These are phyloP conservation scores for Chloropsis hardwickii DNA, from an alignment of 2,113 vertebrate species.

Conservation along the genomic window DNA sequence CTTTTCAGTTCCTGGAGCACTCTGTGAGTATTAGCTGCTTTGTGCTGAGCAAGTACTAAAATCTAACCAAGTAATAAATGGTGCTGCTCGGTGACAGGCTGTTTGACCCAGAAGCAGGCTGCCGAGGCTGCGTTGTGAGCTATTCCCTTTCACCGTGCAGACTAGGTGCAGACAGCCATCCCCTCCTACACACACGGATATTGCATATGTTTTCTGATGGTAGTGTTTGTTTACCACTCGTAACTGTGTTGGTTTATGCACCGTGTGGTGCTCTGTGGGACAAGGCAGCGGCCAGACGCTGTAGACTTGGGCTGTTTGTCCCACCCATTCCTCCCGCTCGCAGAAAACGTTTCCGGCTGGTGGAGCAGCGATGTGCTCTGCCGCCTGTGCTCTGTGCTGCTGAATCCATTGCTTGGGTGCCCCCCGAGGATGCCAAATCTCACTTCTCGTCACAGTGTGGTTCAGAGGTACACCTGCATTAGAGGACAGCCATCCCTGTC, in stretches of 20 bases:
- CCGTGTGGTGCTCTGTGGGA: constrained; percentile 63
- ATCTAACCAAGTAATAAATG: neutral
- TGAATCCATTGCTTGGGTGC: constrained; percentile 32
- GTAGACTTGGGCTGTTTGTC: constrained; percentile 68
- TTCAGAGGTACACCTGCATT: neutral
- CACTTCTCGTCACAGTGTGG: neutral
- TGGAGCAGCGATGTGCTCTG: constrained; percentile 29
- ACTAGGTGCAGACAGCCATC: neutral
- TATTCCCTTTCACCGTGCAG: neutral
- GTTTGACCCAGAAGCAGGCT: constrained; percentile 61
- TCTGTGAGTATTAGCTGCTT: neutral
- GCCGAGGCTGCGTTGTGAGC: constrained; percentile 53
- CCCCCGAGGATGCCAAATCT: neutral
- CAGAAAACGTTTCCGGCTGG: constrained; percentile 37
- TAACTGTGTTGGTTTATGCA: constrained; percentile 52
- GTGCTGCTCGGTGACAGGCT: constrained; percentile 44
- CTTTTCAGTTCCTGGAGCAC: neutral
- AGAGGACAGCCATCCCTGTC: constrained; percentile 8
- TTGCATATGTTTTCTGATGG: constrained; percentile 63
- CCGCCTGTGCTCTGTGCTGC: constrained; percentile 22
- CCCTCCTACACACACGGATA: neutral
- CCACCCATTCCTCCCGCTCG: neutral
- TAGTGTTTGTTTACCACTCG: constrained; percentile 58
- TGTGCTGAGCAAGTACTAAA: neutral
- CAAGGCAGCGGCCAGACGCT: constrained; percentile 56